Conservation (phyloP, 2,113 vertebrate genomes). For the Chinchilla lanigera region DNA sequence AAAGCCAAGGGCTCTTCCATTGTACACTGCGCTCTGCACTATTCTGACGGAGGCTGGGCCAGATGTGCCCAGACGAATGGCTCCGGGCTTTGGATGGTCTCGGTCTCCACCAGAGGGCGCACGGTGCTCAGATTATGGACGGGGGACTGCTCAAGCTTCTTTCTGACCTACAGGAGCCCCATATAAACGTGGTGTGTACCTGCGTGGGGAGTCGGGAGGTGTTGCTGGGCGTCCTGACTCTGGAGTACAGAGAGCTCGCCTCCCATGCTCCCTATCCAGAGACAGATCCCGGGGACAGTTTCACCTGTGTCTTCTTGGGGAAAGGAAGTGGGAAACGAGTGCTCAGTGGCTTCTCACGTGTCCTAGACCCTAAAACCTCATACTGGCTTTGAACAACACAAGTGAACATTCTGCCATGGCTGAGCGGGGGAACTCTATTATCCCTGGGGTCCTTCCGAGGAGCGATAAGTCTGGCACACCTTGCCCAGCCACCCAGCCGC, state of each 20-base stretch:
- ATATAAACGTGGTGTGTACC: not conserved
- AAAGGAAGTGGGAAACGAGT: not conserved
- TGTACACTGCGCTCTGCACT: not conserved
- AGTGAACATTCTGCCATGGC: not conserved
- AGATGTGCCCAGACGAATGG: accelerated
- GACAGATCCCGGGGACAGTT: not conserved
- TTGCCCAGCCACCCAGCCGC: not conserved
- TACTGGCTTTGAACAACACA: not conserved
- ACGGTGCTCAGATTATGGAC: not conserved
- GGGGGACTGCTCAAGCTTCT: not conserved
- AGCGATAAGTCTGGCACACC: not conserved
- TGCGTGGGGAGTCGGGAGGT: not conserved
- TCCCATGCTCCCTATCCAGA: not conserved
- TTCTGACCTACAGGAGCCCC: not conserved
- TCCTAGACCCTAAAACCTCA: not conserved
- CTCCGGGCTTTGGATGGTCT: not conserved
- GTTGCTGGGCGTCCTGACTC: not conserved
- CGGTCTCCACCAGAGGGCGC: slow-evolving; percentile 64
- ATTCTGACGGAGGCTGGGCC: not conserved
- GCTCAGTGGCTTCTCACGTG: not conserved
- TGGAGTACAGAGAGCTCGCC: not conserved
- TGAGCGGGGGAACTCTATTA: not conserved
- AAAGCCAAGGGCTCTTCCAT: not conserved
- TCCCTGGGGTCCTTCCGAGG: not conserved
- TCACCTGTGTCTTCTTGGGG: not conserved